Base-by-base conservation (phyloP, 1,140 invertebrate species). In the Diorhabda carinulata region DNA sequence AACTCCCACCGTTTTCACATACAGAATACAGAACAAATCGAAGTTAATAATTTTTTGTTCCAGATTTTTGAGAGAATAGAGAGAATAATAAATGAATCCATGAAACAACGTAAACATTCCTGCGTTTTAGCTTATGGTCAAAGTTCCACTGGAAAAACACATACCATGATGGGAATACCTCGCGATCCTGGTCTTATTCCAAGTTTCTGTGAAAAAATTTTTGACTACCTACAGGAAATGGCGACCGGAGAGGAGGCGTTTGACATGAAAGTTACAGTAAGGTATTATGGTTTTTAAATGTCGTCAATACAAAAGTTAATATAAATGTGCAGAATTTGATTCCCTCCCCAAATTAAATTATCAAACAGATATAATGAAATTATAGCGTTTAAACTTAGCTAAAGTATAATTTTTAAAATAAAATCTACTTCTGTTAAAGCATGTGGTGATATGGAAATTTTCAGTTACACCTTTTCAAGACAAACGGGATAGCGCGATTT, bases 41-140 rank as follows among this genome's bases (percentile, higher is more conserved):
- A 25, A 25, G 25, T 25, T 25, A 25, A 25, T 25, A 25, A 25
- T 25, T 25, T 25, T 25, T 73, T 40, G 68, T 78, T 78, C 25
- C 75, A 91, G 89, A 83, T 93, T 57, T 92, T 90, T 76, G 77
- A 86, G 52, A 84, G 83, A 10, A 81, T 92, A 60, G 91, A 90
- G 25, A 78, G 81, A n/a, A 84, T 88, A 61, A 86, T 92, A 3
- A 79, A 90, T 57, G 79, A 84, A 56, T 83, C 83, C 9, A 75
- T 88, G 43, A 83, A 84, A 59, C 79, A 81, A 2, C 85, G 88
- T 0, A 85, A 84, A 66, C 88, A 89, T 72, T 84, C 87, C 6
- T 90, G 88, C 76, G 83, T 90, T 40, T 83, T 93, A 72, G 90
- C 91, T 4, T 92, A 93, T 75, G 91, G 91, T n/a, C 91, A 92